Evolutionary conservation across 2,797 vertebrate genomes (phyloP), one percentile per base, ranked within the genome.

Genomic region (Bradypus variegatus): DNA sequence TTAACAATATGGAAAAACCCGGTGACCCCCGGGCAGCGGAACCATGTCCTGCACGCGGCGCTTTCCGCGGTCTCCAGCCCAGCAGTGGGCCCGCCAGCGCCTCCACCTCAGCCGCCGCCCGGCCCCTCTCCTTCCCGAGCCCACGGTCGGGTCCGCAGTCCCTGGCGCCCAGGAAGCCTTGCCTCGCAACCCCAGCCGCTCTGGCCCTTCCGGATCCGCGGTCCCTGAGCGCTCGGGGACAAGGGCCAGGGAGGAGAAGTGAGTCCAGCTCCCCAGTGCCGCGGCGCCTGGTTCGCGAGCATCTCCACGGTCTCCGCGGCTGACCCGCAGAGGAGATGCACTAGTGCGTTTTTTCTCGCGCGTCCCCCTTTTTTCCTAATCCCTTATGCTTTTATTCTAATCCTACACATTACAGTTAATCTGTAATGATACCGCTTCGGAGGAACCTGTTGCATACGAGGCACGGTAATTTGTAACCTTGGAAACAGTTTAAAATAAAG

Each of bases 391-490:
- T 97, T 97, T 97, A 96, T 97, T 97, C 96, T 96, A 97, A 97
- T 97, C 96, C 96, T 95, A 81, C 96, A 97, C 96, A 95, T 97
- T 91, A 96, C 96, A 91, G 97, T 97, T 97, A 97, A 97, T 98
- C 98, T 98, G 97, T 96, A 97, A 97, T 97, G 98, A 98, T 97
- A 97, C 98, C 97, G 98, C 98, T 98, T 98, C 97, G 97, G 98
- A 98, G 98, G 98, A 98, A 98, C 98, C 98, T 98, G 98, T 99
- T 98, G 98, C 98, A 98, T 98, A 97, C 97, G 83, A 98, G 98
- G 97, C 98, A 98, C 98, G 98, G 98, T 98, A 98, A 99, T 99
- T 98, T 99, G 98, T 99, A 98, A 98, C 99, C 98, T 98, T 99
- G 98, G 98, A 98, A 98, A 99, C 98, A 98, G 98, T 98, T 98